phyloP scores from a whole-genome alignment of 2,797 vertebrate species.

The Halcyon leucocephala region DNA sequence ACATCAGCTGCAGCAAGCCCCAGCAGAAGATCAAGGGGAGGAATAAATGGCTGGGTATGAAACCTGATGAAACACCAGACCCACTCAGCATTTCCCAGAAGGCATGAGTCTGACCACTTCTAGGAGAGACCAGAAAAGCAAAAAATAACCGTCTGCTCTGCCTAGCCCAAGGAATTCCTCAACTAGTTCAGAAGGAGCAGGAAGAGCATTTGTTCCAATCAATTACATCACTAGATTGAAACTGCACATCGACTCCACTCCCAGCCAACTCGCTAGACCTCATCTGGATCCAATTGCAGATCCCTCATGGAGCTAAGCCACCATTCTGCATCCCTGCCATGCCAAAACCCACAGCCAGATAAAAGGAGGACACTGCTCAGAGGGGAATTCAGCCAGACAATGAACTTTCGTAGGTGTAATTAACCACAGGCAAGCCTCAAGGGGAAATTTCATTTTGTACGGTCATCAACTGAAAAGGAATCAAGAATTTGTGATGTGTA shows the following conservation, averaged over 20 bases:
- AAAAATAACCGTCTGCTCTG: neutral
- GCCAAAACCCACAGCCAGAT: neutral
- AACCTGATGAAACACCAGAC: neutral
- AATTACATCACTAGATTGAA: slow-evolving; percentile 26
- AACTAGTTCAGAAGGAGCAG: slow-evolving; percentile 4
- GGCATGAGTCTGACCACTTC: slow-evolving; percentile 4
- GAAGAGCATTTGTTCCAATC: slow-evolving; percentile 27
- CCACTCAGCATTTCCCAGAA: slow-evolving; percentile 51
- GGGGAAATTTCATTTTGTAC: neutral
- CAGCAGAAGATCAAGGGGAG: slow-evolving; percentile 3
- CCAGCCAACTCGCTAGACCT: neutral
- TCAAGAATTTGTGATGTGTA: neutral
- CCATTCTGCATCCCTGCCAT: neutral
- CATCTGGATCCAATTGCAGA: slow-evolving; percentile 10
- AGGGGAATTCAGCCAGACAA: slow-evolving; percentile 7
- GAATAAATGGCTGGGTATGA: neutral
- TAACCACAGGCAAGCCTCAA: slow-evolving; percentile 15
- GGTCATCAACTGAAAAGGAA: neutral
- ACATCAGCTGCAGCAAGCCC: slow-evolving; percentile 3
- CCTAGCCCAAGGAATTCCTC: slow-evolving; percentile 33
- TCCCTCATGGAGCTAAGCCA: neutral
- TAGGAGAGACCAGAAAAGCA: slow-evolving; percentile 29
- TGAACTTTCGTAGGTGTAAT: neutral
- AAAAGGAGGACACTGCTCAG: neutral
- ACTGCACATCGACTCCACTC: neutral